Evolutionary conservation across 53 echinoderm and acorn worm species (phyloP).

Genomic region (Temnopleurus reevesii): DNA sequence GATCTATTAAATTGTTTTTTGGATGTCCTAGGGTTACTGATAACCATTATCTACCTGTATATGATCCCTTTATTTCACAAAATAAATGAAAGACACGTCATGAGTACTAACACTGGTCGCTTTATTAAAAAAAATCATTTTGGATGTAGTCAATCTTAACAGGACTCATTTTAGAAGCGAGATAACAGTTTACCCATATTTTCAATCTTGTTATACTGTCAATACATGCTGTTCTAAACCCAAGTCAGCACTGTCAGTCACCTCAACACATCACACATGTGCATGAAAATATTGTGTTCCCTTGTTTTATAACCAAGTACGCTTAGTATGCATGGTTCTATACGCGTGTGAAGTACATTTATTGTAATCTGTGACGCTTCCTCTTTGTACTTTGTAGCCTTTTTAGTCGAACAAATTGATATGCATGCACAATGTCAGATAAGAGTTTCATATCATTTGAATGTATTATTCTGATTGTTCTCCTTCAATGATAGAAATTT

Average conservation of each 20-base stretch:
- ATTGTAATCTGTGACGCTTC: background rate
- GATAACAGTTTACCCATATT: too few relatives aligned
- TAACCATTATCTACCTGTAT: too few relatives aligned
- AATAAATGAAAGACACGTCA: too few relatives aligned
- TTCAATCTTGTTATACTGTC: too few relatives aligned
- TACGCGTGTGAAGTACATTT: background rate
- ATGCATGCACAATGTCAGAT: background rate
- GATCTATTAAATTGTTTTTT: too few relatives aligned
- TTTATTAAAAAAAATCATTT: too few relatives aligned
- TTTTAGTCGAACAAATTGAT: background rate
- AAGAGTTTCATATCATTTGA: background rate
- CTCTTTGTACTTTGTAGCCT: background rate
- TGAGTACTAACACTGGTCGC: too few relatives aligned
- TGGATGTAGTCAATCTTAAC: too few relatives aligned
- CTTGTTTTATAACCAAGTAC: background rate
- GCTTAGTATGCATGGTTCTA: background rate
- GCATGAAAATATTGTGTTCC: constrained; percentile 32
- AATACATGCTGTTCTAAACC: too few relatives aligned
- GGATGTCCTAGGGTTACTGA: too few relatives aligned
- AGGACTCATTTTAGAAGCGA: too few relatives aligned
- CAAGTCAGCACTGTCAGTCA: background rate
- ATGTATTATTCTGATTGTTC: background rate
- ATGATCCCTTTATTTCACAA: too few relatives aligned
- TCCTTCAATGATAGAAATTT: background rate
- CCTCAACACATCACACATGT: background rate